These are phyloP conservation scores for Tigriopus japonicus DNA, from an alignment of 1,140 invertebrate species.

Conservation along the genomic window DNA sequence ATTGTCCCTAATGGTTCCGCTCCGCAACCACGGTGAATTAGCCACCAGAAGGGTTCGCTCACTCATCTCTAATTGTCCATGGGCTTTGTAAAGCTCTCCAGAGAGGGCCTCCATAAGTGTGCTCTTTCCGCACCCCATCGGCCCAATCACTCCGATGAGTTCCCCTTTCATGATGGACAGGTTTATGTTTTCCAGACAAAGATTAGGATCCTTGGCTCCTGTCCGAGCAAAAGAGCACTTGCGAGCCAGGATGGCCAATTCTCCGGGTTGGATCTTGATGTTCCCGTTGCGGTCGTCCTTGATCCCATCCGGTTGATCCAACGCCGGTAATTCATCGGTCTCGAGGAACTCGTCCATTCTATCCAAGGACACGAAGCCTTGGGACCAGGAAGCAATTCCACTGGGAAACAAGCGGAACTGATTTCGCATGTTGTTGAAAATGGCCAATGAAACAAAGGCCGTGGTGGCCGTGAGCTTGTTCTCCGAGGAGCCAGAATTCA, in stretches of 20 bases:
- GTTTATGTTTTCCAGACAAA: slow-evolving; percentile 27
- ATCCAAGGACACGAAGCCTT: slow-evolving; percentile 1
- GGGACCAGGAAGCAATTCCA: slow-evolving; percentile 15
- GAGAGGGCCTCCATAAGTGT: slow-evolving; percentile 35
- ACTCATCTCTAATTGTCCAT: slow-evolving; percentile 15
- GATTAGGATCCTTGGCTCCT: slow-evolving; percentile 19
- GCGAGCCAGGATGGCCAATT: background rate
- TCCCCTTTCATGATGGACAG: slow-evolving; percentile 22
- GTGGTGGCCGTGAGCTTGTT: slow-evolving; percentile 33
- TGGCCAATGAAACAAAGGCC: slow-evolving; percentile 86
- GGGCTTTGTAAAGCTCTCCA: slow-evolving; percentile 32
- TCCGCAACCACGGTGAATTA: slow-evolving; percentile 31
- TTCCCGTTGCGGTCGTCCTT: background rate
- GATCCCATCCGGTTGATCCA: background rate
- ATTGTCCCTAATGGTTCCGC: slow-evolving; percentile 25
- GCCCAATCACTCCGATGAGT: slow-evolving; percentile 36
- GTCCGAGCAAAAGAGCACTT: background rate
- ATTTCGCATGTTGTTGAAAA: slow-evolving; percentile 94
- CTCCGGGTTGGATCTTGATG: background rate
- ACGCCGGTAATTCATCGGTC: background rate
- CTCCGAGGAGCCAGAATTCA: slow-evolving; percentile 16
- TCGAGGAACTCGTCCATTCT: slow-evolving; percentile 2
- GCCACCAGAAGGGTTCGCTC: slow-evolving; percentile 25
- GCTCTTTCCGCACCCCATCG: slow-evolving; percentile 38
- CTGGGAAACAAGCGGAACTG: slow-evolving; percentile 42